Percentiles rank a stretch among this genome's conserved stretches.
Evolutionary conservation across 2,797 vertebrate species (phyloP).

Genomic region (Linurgus olivaceus): DNA sequence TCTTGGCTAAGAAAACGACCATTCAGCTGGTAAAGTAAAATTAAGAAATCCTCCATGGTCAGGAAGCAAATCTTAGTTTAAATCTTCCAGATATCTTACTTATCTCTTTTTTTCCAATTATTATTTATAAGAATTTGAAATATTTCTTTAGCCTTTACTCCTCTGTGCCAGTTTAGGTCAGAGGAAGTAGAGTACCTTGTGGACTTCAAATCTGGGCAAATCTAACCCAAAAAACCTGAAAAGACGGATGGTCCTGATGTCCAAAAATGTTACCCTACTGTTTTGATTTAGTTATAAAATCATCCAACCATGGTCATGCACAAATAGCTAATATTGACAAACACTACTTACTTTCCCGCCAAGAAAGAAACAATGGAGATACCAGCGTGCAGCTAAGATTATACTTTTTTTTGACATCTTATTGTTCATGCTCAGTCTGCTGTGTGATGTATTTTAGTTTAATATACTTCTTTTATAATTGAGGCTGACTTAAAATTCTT

Average conservation of each 20-base stretch:
- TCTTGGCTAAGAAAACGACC: not conserved
- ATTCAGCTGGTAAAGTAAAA: not conserved
- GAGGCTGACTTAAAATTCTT: not conserved
- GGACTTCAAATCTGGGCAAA: not conserved
- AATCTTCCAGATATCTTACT: not conserved
- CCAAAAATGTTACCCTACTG: not conserved
- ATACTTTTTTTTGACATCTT: not conserved
- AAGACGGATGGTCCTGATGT: not conserved
- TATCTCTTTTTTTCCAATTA: not conserved
- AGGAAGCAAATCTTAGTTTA: not conserved
- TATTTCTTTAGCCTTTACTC: not conserved
- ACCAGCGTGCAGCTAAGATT: not conserved
- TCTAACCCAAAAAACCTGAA: not conserved
- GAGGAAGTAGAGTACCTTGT: not conserved
- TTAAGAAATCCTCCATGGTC: not conserved
- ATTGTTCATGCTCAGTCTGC: not conserved
- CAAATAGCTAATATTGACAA: not conserved
- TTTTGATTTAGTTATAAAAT: not conserved
- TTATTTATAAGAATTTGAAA: not conserved
- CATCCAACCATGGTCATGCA: not conserved
- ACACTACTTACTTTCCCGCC: not conserved
- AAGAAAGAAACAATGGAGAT: not conserved
- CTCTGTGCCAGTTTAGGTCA: not conserved
- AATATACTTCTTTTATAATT: not conserved
- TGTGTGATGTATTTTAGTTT: not conserved